These are phyloP conservation scores for Brachionus calyciflorus DNA, from an alignment of 1,140 invertebrate species.

Conservation along the genomic window DNA sequence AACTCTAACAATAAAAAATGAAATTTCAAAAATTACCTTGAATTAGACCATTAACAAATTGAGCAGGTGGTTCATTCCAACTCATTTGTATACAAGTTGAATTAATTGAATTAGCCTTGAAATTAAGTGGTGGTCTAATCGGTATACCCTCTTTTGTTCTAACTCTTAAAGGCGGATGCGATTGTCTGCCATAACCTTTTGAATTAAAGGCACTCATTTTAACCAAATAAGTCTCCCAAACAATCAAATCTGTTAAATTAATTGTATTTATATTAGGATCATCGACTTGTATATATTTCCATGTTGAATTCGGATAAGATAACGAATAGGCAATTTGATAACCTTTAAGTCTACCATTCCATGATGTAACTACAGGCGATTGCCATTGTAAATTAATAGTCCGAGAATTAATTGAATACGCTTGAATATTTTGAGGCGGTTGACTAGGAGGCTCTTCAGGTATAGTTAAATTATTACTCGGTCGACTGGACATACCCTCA, in stretches of 20 bases:
- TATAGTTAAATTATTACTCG: constrained; percentile 64
- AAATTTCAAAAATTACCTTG: too few species aligned
- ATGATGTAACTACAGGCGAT: constrained; percentile 71
- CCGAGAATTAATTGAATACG: constrained; percentile 8
- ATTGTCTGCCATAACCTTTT: constrained; percentile 88
- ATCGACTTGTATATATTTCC: constrained; percentile 62
- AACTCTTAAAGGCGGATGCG: constrained; percentile 77
- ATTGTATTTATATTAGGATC: constrained; percentile 66
- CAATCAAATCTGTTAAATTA: constrained; percentile 86
- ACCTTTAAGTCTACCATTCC: constrained; percentile 85
- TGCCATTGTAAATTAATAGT: constrained; percentile 37
- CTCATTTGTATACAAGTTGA: constrained; percentile 68
- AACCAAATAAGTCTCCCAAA: constrained; percentile 95
- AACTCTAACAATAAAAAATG: too few species aligned
- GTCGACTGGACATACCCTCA: constrained; percentile 80
- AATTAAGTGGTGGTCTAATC: constrained; percentile 79
- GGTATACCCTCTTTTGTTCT: constrained; percentile 92
- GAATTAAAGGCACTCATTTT: constrained; percentile 96
- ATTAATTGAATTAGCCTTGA: constrained; percentile 75
- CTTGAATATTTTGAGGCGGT: constrained; percentile 35
- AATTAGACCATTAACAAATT: constrained; percentile 97
- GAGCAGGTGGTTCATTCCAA: constrained; percentile 75
- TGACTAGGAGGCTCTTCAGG: constrained; percentile 37
- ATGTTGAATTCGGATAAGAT: constrained; percentile 49
- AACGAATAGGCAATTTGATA: constrained; percentile 71